These are phyloP conservation scores for Mobula hypostoma DNA, from an alignment of 2,113 vertebrate species.

Conservation along the genomic window DNA sequence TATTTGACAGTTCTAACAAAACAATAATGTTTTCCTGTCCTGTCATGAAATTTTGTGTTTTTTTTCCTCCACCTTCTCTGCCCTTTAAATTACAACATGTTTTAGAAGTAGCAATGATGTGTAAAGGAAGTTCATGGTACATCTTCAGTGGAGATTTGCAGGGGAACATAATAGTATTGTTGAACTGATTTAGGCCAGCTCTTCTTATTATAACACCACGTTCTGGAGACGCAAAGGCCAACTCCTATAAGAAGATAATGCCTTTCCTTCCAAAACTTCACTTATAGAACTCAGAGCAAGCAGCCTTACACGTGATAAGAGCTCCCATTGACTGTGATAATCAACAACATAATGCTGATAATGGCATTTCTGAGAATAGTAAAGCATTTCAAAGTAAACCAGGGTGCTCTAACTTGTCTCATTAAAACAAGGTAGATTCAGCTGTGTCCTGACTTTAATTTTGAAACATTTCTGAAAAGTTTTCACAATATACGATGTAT, in stretches of 20 bases:
- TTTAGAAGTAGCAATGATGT: neutral
- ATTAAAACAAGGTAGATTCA: neutral
- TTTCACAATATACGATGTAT: neutral
- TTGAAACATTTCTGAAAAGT: neutral
- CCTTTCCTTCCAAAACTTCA: neutral
- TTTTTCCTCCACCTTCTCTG: neutral
- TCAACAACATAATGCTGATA: neutral
- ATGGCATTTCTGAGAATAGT: neutral
- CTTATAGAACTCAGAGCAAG: neutral
- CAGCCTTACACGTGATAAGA: neutral
- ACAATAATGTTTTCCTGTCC: neutral
- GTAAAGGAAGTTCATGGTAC: neutral
- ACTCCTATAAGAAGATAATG: neutral
- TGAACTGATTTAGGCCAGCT: neutral
- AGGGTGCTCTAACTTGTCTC: neutral
- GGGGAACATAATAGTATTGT: neutral
- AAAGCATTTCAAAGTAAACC: neutral
- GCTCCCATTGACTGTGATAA: neutral
- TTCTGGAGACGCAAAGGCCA: neutral
- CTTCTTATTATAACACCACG: neutral
- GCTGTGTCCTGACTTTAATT: neutral
- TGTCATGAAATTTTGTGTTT: neutral
- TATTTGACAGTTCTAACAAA: neutral
- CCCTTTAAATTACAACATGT: neutral
- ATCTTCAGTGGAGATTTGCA: neutral